phyloP scores from a whole-genome alignment of 23 tunicate species.

The Halocynthia roretzi region DNA sequence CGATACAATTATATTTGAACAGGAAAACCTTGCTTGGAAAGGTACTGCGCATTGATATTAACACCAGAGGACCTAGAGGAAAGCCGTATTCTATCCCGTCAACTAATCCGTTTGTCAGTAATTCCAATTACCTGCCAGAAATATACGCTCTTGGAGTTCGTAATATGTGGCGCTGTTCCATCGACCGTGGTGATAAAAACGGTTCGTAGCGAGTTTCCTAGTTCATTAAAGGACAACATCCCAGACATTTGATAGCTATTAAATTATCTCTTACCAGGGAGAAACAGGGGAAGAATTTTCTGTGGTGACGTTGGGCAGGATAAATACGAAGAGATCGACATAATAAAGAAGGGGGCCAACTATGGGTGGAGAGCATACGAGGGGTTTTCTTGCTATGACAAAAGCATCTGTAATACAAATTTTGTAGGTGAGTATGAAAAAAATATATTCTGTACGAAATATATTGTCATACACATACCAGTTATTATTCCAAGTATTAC shows the following conservation, averaged over 20 bases:
- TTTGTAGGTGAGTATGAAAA: slow-evolving; percentile 1
- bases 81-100: slow-evolving; percentile 47
- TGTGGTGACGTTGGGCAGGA: slow-evolving; percentile 92
- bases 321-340: slow-evolving; percentile 66
- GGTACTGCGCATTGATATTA: slow-evolving; percentile 75
- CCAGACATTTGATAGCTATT: too few relatives aligned
- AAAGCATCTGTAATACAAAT: slow-evolving; percentile 5
- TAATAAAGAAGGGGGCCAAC: slow-evolving; percentile 50
- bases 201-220: slow-evolving; percentile 21
- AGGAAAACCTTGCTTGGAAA: slow-evolving; percentile 56
- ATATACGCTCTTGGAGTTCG: slow-evolving; percentile 83
- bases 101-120: slow-evolving; percentile 56
- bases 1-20: slow-evolving; percentile 4
- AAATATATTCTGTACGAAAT: too few relatives aligned
- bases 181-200: slow-evolving; percentile 60
- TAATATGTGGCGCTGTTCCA: slow-evolving; percentile 82
- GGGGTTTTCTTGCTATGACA: slow-evolving; percentile 49
- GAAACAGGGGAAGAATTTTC: slow-evolving; percentile 48
- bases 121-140: slow-evolving; percentile 28
- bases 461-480: too few relatives aligned
- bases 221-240: too few relatives aligned
- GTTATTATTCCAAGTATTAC: too few relatives aligned
- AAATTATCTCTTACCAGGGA: slow-evolving; percentile 16
- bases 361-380: slow-evolving; percentile 85
- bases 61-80: slow-evolving; percentile 13